Conservation (phyloP, 2,113 vertebrate species). For the Platycercus adscitus region DNA sequence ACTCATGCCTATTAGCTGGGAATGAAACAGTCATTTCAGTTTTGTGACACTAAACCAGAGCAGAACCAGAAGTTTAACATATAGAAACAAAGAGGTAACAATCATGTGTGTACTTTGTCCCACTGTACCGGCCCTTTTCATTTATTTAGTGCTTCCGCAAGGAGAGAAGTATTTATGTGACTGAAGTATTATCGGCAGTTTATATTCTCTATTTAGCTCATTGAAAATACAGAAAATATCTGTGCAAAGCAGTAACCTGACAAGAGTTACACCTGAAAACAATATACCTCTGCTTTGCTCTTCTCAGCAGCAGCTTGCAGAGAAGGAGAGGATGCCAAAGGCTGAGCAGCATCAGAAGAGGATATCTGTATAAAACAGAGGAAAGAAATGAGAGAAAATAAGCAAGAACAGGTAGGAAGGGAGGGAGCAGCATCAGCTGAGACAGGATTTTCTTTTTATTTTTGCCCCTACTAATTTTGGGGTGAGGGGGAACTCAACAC, state of each 20-base stretch:
- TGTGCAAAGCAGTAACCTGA: neutral
- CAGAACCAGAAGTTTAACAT: neutral
- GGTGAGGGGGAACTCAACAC: neutral
- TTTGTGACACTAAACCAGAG: neutral
- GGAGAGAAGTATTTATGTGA: neutral
- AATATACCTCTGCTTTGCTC: slow-evolving; percentile 89
- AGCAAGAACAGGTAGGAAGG: slow-evolving; percentile 42
- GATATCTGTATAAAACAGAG: slow-evolving; percentile 79
- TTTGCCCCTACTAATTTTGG: neutral
- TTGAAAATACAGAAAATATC: neutral
- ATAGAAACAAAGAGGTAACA: neutral
- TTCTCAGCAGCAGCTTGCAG: slow-evolving; percentile 88
- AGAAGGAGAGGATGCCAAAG: slow-evolving; percentile 86
- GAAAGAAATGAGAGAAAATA: slow-evolving; percentile 65
- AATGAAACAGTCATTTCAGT: neutral
- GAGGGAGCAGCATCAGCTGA: neutral
- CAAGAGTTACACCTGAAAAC: slow-evolving; percentile 1
- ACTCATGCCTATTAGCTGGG: neutral
- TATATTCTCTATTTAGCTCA: neutral
- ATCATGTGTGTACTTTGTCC: neutral
- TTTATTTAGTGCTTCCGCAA: neutral
- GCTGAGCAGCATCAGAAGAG: slow-evolving; percentile 86
- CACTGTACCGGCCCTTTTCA: neutral
- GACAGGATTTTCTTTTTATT: neutral
- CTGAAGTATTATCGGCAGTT: neutral